Percentiles rank a stretch among this genome's conserved stretches.
These are phyloP conservation scores for Scaptomyza montana DNA, from an alignment of 1,140 invertebrate genomes.

Conservation along the genomic window DNA sequence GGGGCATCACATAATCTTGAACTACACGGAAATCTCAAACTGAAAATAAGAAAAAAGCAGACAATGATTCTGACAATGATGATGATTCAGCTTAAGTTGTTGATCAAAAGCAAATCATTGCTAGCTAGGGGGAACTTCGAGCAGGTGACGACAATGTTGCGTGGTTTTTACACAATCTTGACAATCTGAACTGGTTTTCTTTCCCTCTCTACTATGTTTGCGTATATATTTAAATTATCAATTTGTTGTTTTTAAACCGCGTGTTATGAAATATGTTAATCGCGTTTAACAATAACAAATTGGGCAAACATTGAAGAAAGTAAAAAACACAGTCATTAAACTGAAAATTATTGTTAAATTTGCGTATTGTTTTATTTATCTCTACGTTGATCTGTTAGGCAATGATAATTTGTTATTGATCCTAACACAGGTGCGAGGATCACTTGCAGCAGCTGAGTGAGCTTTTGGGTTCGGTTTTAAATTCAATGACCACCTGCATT, in stretches of 20 bases:
- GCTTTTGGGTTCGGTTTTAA: not conserved
- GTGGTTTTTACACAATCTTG: constrained; percentile 39
- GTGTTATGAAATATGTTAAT: constrained; percentile 48
- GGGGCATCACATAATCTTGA: not conserved
- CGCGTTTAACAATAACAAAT: not conserved
- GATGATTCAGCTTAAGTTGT: constrained; percentile 13
- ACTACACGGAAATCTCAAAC: constrained; percentile 12
- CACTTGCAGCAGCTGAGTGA: constrained; percentile 15
- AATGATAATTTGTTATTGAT: constrained; percentile 26
- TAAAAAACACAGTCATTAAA: not conserved
- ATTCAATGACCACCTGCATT: constrained; percentile 10
- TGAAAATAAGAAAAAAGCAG: not conserved
- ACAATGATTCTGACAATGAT: not conserved
- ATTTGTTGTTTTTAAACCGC: constrained; percentile 26
- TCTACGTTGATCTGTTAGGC: not conserved
- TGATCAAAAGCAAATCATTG: constrained; percentile 24
- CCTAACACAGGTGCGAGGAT: constrained; percentile 27
- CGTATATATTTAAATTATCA: constrained; percentile 46
- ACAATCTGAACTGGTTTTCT: constrained; percentile 34
- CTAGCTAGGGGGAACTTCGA: constrained; percentile 31
- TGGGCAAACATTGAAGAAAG: not conserved
- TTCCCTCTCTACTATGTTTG: constrained; percentile 4
- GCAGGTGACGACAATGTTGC: constrained; percentile 45
- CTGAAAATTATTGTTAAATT: constrained; percentile 5
- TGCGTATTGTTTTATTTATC: constrained; percentile 11